Conservation (phyloP, 2,797 vertebrate species). For the Leptoclinus maculatus region DNA sequence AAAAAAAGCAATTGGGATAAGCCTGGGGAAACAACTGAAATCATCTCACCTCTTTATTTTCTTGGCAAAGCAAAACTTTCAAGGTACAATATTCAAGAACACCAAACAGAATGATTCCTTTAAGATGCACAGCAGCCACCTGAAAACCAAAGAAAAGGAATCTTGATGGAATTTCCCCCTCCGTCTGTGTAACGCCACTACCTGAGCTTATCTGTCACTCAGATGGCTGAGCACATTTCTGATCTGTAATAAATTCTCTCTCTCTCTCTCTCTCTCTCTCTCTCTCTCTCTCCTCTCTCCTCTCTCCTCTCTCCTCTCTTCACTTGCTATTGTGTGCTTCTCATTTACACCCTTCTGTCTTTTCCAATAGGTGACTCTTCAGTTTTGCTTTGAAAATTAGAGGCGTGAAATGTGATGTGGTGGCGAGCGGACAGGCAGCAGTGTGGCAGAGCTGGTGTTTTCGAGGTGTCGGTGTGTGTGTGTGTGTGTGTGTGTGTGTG, state of each 20-base stretch:
- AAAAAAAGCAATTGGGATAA: background rate
- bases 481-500: constrained; percentile 6
- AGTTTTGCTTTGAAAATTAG: constrained; percentile 42
- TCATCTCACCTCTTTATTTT: background rate
- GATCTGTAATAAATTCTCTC: constrained; percentile 47
- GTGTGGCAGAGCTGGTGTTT: constrained; percentile 33
- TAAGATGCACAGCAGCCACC: background rate
- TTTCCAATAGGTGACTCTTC: constrained; percentile 10
- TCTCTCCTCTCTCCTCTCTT: background rate
- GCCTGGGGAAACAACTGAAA: background rate
- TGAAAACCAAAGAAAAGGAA: background rate
- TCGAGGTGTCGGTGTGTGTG: background rate
- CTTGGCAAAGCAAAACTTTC: background rate
- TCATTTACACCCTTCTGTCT: constrained; percentile 45
- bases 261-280: background rate
- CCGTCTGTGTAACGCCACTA: background rate
- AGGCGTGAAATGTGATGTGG: constrained; percentile 57
- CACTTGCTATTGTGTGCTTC: constrained; percentile 22
- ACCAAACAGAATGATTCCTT: background rate
- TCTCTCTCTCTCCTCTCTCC: background rate
- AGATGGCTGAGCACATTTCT: constrained; percentile 44
- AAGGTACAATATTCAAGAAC: background rate
- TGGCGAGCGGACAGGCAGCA: constrained; percentile 27
- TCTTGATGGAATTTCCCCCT: constrained; percentile 17
- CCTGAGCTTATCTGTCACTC: constrained; percentile 36